Evolutionary conservation across 2,797 vertebrate genomes (phyloP), one percentile per base, ranked within the genome.

Genomic region (Scyliorhinus canicula): DNA sequence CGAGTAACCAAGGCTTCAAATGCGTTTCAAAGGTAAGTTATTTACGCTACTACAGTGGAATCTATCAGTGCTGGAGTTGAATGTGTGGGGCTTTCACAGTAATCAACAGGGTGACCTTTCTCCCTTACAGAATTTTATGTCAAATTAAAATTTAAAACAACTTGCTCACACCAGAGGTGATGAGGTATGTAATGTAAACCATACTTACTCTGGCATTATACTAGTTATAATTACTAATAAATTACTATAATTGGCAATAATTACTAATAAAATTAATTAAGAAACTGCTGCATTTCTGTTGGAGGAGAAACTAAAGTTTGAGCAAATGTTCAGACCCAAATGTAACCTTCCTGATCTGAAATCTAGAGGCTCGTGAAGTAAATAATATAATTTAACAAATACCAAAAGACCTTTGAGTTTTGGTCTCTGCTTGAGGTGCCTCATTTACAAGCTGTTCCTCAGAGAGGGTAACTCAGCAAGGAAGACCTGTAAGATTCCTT

Each of bases 11-110:
- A 91, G 5, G 57, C 67, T 93, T 79, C 74, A 71, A 74, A 94
- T 79, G 71, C 55, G 40, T 82, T 93, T 16, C 31, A 93, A 79
- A 94, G 95, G 95, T 95, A 95, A 94, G n/a, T 74, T 24, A 69
- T 74, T 94, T 94, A 52, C 50, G 7, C 50, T 71, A 3, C 31
- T 74, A 71, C 67, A 52, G 47, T 50, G 5, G 44, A 74, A 74
- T 31, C 52, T 50, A 35, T 71, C 52, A 5, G 44, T 0, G 44
- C 93, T 94, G 67, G 44, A 50, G 40, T 94, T 50, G 52, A n/a
- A 16, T 69, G 21, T 93, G 44, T 50, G 9, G 16, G 50, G 5
- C 11, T 71, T 52, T 93, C 71, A 26, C 63, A 12, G 67, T 35
- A 60, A n/a, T n/a, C 28, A 90, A 57, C 86, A 57, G 55, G 24